Evolutionary conservation across 2,888 invertebrate species (phyloP), one percentile per base, ranked within the genome.

Genomic region (Meliscaeva auricollis): DNA sequence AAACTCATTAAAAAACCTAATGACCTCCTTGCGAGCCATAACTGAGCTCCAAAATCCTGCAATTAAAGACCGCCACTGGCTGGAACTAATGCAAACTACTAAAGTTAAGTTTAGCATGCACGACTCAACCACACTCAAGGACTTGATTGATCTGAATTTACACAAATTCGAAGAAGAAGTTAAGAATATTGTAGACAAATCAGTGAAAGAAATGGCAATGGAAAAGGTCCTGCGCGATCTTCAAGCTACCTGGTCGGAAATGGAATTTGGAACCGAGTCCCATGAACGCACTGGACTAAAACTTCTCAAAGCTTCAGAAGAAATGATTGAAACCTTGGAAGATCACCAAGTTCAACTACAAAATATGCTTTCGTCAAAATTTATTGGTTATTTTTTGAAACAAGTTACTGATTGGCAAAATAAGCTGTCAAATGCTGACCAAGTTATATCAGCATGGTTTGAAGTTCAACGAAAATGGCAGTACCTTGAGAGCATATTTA

Each of bases 141-240:
- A 98, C 91, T 93, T 99, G 64, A 93, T 98, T 75, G 96, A 96
- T 7, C 93, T 99, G 22, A 96, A 98, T 90, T 94, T 99, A 1
- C 98, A 99, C 91, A 96, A 98, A 89, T 98, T 94, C 90, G 98
- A 98, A 92, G 98, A 98, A 87, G 98, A 98, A 90, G 98, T 98
- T 0, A 97, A 98, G 90, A 96, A 96, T 87, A 98, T 98, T 88
- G 98, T 98, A 0, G 98, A 98, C 90, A 98, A 98, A 91, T 97
- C 98, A 0, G 97, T 98, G 0, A 98, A 98, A 91, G 99, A 98
- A 93, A 96, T 96, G 94, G 96, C 95, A n/a, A 98, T 98, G 98
- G 98, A 98, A 90, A 98, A 98, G 91, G 95, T 96, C 0, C 93
- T 99, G 8, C 96, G 95, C 88, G 98, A 98, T 91, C 93, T 99